A percentile compares a stretch with the other conserved stretches of the same genome.
Conservation (phyloP, 2,113 vertebrate species). For the Campylomormyrus tamandua region DNA sequence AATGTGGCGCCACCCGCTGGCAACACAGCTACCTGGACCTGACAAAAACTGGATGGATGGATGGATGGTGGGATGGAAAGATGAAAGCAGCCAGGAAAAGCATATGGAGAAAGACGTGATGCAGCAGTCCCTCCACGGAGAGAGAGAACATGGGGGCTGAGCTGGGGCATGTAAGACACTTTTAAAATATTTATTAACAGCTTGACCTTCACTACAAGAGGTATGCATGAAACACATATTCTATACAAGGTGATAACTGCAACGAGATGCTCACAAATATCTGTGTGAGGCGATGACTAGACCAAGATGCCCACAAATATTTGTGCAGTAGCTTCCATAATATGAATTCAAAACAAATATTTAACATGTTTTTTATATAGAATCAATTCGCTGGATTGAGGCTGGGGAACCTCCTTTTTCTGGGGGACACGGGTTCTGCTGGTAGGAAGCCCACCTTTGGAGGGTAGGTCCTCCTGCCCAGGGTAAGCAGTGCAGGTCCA, state of each 20-base stretch:
- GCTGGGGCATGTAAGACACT: not conserved
- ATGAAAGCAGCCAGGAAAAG: not conserved
- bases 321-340: not conserved
- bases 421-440: too few relatives aligned
- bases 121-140: not conserved
- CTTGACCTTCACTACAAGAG: slow-evolving; percentile 8
- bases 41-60: not conserved
- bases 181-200: not conserved
- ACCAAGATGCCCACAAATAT: too few relatives aligned
- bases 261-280: not conserved
- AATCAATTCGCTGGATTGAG: not conserved
- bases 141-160: not conserved
- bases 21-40: not conserved
- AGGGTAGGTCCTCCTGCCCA: not conserved
- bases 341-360: not conserved
- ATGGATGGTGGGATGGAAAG: not conserved
- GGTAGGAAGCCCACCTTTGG: not conserved
- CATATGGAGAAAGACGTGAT: not conserved
- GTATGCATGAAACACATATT: not conserved
- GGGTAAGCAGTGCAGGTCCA: not conserved
- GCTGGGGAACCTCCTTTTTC: not conserved
- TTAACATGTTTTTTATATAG: not conserved
- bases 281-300: too few relatives aligned
- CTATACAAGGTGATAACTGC: not conserved
- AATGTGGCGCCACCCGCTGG: not conserved